Conservation (phyloP, 2,888 invertebrate genomes). For the Cryptocephalus moraei region DNA sequence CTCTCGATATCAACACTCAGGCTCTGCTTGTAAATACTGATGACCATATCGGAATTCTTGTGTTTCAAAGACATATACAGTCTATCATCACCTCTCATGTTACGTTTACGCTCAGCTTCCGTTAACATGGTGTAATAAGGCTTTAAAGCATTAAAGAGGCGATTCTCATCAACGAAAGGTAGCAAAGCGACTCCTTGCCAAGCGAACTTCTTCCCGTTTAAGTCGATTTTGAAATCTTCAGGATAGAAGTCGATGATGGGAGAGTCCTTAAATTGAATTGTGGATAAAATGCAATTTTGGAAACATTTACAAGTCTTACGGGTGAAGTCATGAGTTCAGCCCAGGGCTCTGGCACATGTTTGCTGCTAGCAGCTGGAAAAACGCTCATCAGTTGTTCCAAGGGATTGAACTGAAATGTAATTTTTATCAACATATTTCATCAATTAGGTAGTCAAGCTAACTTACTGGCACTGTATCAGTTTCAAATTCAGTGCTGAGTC, state of each 20-base stretch:
- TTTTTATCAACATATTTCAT: slow-evolving; percentile 1
- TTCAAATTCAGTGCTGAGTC: slow-evolving; percentile 80
- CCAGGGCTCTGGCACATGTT: slow-evolving; percentile 91
- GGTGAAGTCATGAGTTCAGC: slow-evolving; percentile 85
- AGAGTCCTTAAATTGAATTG: slow-evolving; percentile 52
- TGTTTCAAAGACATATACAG: slow-evolving; percentile 73
- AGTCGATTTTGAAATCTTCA: slow-evolving; percentile 90
- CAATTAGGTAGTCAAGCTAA: neutral
- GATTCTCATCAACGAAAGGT: slow-evolving; percentile 92
- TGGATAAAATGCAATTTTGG: neutral
- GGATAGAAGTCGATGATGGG: slow-evolving; percentile 98
- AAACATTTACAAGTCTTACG: slow-evolving; percentile 41
- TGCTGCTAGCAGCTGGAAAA: slow-evolving; percentile 93
- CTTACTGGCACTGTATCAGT: slow-evolving; percentile 76
- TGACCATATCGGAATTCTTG: slow-evolving; percentile 57
- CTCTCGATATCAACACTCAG: slow-evolving; percentile 43
- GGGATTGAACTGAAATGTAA: slow-evolving; percentile 70
- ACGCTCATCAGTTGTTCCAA: slow-evolving; percentile 99
- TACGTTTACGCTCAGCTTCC: slow-evolving; percentile 77
- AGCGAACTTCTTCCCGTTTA: slow-evolving; percentile 98
- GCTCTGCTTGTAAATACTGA: slow-evolving; percentile 55
- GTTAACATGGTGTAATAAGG: slow-evolving; percentile 73
- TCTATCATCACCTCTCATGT: slow-evolving; percentile 81
- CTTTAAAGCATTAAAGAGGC: slow-evolving; percentile 74
- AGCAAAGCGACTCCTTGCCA: slow-evolving; percentile 99